Evolutionary conservation across 2,113 vertebrate species (phyloP), one percentile per base, ranked within the genome.

Genomic region (Megatriorchis doriae): DNA sequence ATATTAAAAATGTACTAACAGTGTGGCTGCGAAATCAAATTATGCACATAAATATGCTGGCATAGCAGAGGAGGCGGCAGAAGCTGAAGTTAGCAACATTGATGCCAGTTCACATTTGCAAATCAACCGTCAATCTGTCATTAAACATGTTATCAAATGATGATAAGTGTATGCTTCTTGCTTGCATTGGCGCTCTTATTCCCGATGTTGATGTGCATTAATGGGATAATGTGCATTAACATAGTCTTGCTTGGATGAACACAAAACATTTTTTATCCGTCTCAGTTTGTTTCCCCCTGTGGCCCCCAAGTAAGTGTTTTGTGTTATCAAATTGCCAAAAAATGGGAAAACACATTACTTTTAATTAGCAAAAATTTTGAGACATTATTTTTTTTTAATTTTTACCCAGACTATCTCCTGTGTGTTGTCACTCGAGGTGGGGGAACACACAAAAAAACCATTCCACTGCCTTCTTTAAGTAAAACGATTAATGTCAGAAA

Each of bases 111-210:
- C 98, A 97, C 98, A 98, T 99, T 99, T 99, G 98, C 98, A 98
- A 99, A 99, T 98, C 98, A 98, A 98, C 98, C 98, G 98, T 99
- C 99, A 99, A 99, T 99, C 99, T 99, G 99, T 99, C 99, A 98
- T 99, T 99, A 99, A 99, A 99, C 99, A 99, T 99, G 98, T 98
- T 99, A 99, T 99, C 98, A 99, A 99, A 99, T 98, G 98, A 99
- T 99, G 98, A 99, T 99, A 98, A 99, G 98, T 98, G 98, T 98
- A 97, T 98, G 98, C 98, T 98, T 98, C 98, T 98, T 98, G 99
- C 99, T 98, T 95, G 98, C 99, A 97, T 98, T 98, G 96, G 98
- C 98, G 98, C 98, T 98, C 98, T 94, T 97, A 96, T 97, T 98
- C 97, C 98, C 99, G 97, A 98, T 98, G 99, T 98, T 99, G 99